Percentiles rank a stretch among this genome's conserved stretches.
Evolutionary conservation across 2,797 vertebrate species (phyloP).

Genomic region (Toxotes lorentzi): DNA sequence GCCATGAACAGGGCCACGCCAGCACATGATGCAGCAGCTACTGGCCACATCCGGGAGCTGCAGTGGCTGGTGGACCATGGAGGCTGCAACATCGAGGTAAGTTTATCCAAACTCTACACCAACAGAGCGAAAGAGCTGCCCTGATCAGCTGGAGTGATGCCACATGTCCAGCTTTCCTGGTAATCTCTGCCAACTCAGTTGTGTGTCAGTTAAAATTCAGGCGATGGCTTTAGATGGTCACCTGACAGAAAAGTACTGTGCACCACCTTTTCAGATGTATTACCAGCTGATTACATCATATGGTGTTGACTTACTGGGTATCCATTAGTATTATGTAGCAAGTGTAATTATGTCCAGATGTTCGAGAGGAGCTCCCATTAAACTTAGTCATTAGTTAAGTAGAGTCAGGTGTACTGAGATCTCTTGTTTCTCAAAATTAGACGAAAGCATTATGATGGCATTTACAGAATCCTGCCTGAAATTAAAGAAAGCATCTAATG

Average conservation of each 20-base stretch:
- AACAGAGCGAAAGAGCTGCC: neutral
- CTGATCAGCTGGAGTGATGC: conserved; percentile 35
- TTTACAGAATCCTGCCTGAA: conserved; percentile 48
- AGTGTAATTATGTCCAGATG: conserved; percentile 77
- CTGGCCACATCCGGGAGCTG: conserved; percentile 85
- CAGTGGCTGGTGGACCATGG: conserved; percentile 86
- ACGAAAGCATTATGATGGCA: conserved; percentile 33
- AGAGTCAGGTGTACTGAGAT: conserved; percentile 3
- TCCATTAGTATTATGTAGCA: conserved; percentile 71
- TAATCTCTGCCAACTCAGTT: conserved; percentile 3
- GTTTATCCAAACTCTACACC: conserved; percentile 24
- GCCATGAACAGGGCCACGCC: conserved; percentile 88
- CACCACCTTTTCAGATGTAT: conserved; percentile 50
- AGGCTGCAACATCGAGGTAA: conserved; percentile 85
- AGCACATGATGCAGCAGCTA: conserved; percentile 88
- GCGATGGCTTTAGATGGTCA: conserved; percentile 32
- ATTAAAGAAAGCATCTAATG: conserved; percentile 42
- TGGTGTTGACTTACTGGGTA: conserved; percentile 63
- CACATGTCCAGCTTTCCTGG: conserved; percentile 26
- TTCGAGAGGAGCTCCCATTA: conserved; percentile 29
- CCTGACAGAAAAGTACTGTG: conserved; percentile 39
- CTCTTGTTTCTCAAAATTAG: conserved; percentile 49
- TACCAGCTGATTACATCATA: conserved; percentile 70
- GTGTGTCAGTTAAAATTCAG: conserved; percentile 22
- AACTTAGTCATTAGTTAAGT: conserved; percentile 34